Evolutionary conservation across 2,888 invertebrate species (phyloP).

Genomic region (Eudasyphora cyanicolor): DNA sequence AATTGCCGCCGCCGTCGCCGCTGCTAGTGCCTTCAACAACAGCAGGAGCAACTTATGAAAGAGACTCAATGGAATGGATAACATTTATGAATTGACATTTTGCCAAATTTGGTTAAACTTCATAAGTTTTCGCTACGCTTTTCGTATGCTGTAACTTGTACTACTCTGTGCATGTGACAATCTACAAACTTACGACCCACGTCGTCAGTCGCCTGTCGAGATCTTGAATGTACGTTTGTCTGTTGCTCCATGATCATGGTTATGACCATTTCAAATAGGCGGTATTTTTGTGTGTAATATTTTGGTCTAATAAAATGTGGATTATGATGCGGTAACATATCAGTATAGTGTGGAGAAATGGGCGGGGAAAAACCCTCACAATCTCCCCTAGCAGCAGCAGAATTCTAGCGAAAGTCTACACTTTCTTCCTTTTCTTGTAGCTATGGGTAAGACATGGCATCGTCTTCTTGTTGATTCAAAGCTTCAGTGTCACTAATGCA

Average conservation of each 20-base stretch:
- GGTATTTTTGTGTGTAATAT: slow-evolving; percentile 20
- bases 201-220: not conserved
- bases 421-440: slow-evolving; percentile 43
- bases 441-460: no score
- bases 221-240: no score
- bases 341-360: not conserved
- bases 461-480: no score
- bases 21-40: not conserved
- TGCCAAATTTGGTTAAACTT: slow-evolving; percentile 68
- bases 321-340: slow-evolving; percentile 45
- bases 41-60: not conserved
- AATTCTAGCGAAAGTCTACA: slow-evolving; percentile 59
- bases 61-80: slow-evolving; percentile 6
- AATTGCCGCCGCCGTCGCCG: not conserved
- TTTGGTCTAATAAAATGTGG: slow-evolving; percentile 52
- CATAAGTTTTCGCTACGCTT: slow-evolving; percentile 60
- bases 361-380: slow-evolving; percentile 10
- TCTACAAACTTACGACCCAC: slow-evolving; percentile 23
- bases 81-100: slow-evolving; percentile 65
- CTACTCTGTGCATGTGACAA: slow-evolving; percentile 34
- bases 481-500: no score
- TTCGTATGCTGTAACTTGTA: not conserved
- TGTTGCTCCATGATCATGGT: not conserved
- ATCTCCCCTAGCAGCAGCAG: not conserved
- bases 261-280: not conserved